Conservation (phyloP, 2,113 vertebrate genomes). For the Dicrurus megarhynchus region DNA sequence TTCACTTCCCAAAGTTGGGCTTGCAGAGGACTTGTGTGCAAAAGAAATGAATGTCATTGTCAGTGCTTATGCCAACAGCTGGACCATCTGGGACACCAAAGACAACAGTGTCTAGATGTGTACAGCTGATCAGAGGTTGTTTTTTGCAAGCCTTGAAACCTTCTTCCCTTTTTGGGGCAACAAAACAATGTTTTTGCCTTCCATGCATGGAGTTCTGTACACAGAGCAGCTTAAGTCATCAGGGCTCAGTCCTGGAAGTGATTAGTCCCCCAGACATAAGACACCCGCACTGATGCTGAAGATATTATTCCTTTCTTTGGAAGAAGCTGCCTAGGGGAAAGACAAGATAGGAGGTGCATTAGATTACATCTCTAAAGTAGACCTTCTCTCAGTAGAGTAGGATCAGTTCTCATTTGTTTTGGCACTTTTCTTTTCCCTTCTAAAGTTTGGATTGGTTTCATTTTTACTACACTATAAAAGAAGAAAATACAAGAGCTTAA, state of each 20-base stretch:
- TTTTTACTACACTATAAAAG: background rate
- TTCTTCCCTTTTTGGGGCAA: slow-evolving; percentile 22
- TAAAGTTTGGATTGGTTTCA: background rate
- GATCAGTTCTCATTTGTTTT: background rate
- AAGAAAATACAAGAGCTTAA: background rate
- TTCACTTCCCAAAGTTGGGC: slow-evolving; percentile 4
- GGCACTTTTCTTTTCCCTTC: accelerated
- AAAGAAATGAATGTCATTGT: slow-evolving; percentile 27
- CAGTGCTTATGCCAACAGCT: slow-evolving; percentile 21
- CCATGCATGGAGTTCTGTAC: background rate
- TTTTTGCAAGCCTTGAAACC: slow-evolving; percentile 28
- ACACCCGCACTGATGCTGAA: background rate
- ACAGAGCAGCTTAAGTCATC: background rate
- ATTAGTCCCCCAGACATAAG: background rate
- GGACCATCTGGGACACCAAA: slow-evolving; percentile 20
- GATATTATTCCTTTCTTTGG: background rate
- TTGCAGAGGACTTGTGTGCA: background rate
- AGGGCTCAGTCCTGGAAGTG: background rate
- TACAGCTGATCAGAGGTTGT: background rate
- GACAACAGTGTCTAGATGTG: background rate
- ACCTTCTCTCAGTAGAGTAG: background rate
- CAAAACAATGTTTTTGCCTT: background rate
- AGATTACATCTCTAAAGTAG: background rate
- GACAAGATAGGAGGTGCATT: background rate
- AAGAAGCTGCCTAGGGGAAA: background rate